Base-by-base conservation (phyloP, 2,113 vertebrate genomes). In the Upupa epops region DNA sequence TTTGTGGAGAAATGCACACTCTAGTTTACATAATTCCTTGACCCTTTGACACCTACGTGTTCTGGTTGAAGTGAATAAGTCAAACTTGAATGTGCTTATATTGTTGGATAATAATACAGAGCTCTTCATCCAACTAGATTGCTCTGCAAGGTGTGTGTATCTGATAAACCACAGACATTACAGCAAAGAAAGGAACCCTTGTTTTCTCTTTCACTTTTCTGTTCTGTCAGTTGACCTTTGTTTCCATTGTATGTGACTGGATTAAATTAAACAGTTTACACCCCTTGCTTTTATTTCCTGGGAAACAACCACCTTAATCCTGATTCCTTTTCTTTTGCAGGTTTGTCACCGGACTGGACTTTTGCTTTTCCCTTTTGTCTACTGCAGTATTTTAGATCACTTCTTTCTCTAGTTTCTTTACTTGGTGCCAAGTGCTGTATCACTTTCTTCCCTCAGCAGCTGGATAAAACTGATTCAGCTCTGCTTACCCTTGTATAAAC, bases 51-150 rank as follows among this genome's bases (percentile, higher is more conserved):
- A 82, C 71, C 40, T 92, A n/a, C 81, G 91, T 81, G 56, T 85
- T 94, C 60, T 87, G 65, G 70, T 60, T 95, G 72, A 92, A 93
- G 52, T 65, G 74, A 95, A 1, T 86, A 94, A 96, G 87, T 92
- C 88, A 94, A 92, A 80, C 75, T 92, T 65, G 82, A 96, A 94
- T 88, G 70, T 91, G 93, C 93, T 96, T 96, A 89, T 94, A 73
- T 79, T 70, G 92, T 69, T 5, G 6, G 90, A 94, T 93, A 96
- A 94, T 79, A 93, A 94, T 37, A 90, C 32, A 94, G 86, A 94
- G 48, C 54, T 78, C 55, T 94, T 94, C 82, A 95, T 88, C 70
- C 95, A 93, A 65, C 93, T 96, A 94, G 88, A 95, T 74, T 86
- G 61, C 69, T 74, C 61, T 81, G 81, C 75, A 90, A 96, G 93